Evolutionary conservation across 2,888 invertebrate species (phyloP).

Genomic region (Caenorhabditis becei): DNA sequence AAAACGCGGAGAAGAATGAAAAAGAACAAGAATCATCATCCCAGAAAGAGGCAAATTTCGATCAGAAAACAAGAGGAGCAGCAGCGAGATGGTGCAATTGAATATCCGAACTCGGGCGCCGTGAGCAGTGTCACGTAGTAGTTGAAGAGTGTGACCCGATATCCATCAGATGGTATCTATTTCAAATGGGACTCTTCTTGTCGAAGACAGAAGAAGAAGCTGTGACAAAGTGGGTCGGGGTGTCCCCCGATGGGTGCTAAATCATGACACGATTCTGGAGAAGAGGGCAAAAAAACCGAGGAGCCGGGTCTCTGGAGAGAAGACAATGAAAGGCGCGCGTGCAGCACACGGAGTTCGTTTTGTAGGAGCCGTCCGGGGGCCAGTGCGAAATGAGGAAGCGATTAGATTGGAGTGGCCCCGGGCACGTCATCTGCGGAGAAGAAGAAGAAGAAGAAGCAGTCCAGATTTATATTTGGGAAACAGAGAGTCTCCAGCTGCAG

Average conservation of each 20-base stretch:
- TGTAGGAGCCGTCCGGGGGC: slow-evolving; percentile 26
- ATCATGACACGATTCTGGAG: slow-evolving; percentile 43
- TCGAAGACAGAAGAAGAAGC: slow-evolving; percentile 9
- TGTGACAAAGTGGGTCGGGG: slow-evolving; percentile 39
- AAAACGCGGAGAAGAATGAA: slow-evolving; percentile 13
- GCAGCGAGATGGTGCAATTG: slow-evolving; percentile 33
- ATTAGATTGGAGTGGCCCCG: slow-evolving; percentile 51
- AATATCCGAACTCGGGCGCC: slow-evolving; percentile 36
- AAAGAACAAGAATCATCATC: not conserved
- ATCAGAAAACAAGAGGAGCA: slow-evolving; percentile 4
- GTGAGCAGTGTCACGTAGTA: slow-evolving; percentile 41
- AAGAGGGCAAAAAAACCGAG: slow-evolving; percentile 10
- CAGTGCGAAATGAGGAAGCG: slow-evolving; percentile 53
- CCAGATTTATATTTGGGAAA: slow-evolving; percentile 50
- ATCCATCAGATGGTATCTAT: slow-evolving; percentile 24
- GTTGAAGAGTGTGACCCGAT: slow-evolving; percentile 31
- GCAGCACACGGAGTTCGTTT: slow-evolving; percentile 38
- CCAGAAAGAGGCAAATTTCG: not conserved
- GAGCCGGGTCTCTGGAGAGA: slow-evolving; percentile 42
- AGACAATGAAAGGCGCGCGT: slow-evolving; percentile 35
- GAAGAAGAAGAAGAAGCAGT: slow-evolving; percentile 3
- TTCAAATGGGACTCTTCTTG: slow-evolving; percentile 10
- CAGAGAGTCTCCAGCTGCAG: not conserved
- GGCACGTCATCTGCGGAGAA: slow-evolving; percentile 44
- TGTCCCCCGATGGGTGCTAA: slow-evolving; percentile 46